phyloP scores from a whole-genome alignment of 2,113 vertebrate genomes.

The Prionailurus viverrinus region DNA sequence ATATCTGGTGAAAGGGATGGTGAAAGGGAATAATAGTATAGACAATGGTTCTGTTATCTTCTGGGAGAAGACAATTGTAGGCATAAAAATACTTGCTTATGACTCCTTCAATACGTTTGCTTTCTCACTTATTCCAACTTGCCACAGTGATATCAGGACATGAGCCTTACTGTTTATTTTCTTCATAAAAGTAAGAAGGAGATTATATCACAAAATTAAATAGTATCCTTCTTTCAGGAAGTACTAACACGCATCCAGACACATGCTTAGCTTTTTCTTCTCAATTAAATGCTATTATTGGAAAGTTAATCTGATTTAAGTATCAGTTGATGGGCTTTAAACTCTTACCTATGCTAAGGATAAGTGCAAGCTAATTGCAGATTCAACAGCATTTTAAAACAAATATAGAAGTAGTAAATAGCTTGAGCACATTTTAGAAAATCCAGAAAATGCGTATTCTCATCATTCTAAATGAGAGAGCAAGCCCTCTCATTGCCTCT shows the following conservation, averaged over 20 bases:
- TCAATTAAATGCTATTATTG: constrained; percentile 39
- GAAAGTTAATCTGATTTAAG: constrained; percentile 40
- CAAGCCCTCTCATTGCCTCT: neutral
- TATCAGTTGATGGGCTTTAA: constrained; percentile 47
- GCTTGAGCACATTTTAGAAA: neutral
- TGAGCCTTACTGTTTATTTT: neutral
- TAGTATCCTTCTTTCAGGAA: constrained; percentile 4
- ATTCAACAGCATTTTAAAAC: neutral
- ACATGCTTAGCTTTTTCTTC: neutral
- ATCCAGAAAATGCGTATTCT: neutral
- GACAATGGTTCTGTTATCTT: neutral
- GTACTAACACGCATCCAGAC: neutral
- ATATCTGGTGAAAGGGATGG: too few species aligned
- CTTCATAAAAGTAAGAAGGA: neutral
- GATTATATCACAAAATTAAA: neutral
- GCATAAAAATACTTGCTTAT: neutral
- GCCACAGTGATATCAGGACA: neutral
- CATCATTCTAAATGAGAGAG: neutral
- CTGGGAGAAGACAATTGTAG: neutral
- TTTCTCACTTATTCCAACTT: constrained; percentile 37
- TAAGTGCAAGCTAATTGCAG: neutral
- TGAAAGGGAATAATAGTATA: neutral
- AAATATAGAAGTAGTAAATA: neutral
- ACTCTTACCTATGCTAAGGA: neutral
- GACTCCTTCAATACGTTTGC: neutral